Evolutionary conservation across 2,888 invertebrate genomes (phyloP), one percentile per base, ranked within the genome.

Genomic region (Alloplasta piceator): DNA sequence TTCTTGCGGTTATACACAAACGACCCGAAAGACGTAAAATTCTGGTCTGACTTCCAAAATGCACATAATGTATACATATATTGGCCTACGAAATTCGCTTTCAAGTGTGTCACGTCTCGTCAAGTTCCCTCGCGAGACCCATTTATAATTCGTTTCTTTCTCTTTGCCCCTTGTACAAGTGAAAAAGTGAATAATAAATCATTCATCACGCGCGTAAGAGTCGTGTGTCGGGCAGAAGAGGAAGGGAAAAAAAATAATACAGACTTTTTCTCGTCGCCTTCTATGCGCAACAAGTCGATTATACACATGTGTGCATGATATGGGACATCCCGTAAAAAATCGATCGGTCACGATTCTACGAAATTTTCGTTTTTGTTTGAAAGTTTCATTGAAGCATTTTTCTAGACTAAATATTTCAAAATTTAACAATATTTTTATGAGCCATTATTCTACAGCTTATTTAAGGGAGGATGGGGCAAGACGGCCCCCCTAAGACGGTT

Each of bases 71-170:
- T 12, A 50, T 52, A 52, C 14, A 4, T 12, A 52, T 52, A 14
- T 52, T 12, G 7, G n/a, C 10, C 16, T 60, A 46, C 3, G 10
- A 46, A 60, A 52, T 14, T 10, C 61, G 48, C 6, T 14, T 16
- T 63, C 12, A 48, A 73, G 63, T 48, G 63, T 43, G 71, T 78
- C 77, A 66, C 71, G 66, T 71, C 58, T 39, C 71, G 66, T 72
- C 60, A 72, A 71, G 43, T 66, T 64, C 48, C 56, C 55, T 39
- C 63, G 6, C n/a, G 43, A 14, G n/a, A 16, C 50, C 14, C 41
- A 50, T 16, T 50, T 14, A 43, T 6, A 36, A 70, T 66, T 63
- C 16, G 41, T 72, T 61, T 61, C 4, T 46, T 73, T 56, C 56
- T 38, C n/a, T 48, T 7, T 66, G 12, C 12, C 66, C 50, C 12